Evolutionary conservation across 1,140 invertebrate species (phyloP).

Genomic region (Cherax destructor): DNA sequence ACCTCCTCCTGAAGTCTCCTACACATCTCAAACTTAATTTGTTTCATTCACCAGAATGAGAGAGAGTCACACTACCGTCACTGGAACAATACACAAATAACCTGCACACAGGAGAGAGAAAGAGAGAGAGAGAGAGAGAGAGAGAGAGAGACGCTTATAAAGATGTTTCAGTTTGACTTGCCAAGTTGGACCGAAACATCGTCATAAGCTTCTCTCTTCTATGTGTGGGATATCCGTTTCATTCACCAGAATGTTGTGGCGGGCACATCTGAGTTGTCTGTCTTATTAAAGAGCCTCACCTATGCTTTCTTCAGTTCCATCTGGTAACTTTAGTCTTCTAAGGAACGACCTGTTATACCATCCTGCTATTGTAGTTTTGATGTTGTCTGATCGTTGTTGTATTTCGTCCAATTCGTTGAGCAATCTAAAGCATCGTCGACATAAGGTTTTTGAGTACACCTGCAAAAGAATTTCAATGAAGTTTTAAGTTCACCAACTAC

Average conservation of each 20-base stretch:
- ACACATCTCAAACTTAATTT: too few species aligned
- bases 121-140: background rate
- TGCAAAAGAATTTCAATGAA: background rate
- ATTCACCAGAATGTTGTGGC: too few species aligned
- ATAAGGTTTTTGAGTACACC: conserved; percentile 26
- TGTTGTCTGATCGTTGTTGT: background rate
- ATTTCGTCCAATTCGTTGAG: conserved; percentile 16
- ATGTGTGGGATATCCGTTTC: background rate
- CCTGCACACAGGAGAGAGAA: background rate
- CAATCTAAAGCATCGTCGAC: conserved; percentile 11
- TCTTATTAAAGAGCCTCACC: background rate
- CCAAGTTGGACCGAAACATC: too few species aligned
- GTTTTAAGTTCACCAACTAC: too few species aligned
- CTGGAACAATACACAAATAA: too few species aligned
- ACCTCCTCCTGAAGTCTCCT: too few species aligned
- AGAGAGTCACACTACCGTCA: too few species aligned
- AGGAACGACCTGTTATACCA: conserved; percentile 10
- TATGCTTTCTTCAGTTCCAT: background rate
- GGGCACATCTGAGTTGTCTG: too few species aligned
- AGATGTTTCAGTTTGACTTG: too few species aligned
- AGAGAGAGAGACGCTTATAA: too few species aligned
- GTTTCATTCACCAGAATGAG: too few species aligned
- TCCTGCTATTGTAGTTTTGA: background rate
- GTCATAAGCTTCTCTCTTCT: too few species aligned
- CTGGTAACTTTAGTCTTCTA: background rate